Evolutionary conservation across 2,797 vertebrate genomes (phyloP).

Genomic region (Allobates femoralis): DNA sequence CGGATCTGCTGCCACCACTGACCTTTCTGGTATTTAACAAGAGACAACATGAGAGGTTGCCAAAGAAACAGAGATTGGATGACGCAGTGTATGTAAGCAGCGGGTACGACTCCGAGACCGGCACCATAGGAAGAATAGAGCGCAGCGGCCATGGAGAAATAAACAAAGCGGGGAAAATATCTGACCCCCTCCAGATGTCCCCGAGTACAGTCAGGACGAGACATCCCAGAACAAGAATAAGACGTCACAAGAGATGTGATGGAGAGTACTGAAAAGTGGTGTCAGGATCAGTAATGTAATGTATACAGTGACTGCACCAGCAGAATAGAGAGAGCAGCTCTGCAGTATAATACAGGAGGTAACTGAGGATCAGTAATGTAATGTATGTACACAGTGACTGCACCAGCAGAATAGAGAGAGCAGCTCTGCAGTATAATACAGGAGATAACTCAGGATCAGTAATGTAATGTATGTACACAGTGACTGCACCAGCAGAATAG

Average conservation of each 20-base stretch:
- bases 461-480: too few relatives aligned
- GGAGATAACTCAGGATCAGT: too few relatives aligned
- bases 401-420: too few relatives aligned
- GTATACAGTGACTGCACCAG: too few relatives aligned
- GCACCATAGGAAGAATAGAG: neutral
- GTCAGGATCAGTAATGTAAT: too few relatives aligned
- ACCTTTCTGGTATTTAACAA: constrained; percentile 1
- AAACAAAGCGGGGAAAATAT: neutral
- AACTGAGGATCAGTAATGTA: too few relatives aligned
- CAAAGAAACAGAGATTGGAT: constrained; percentile 8
- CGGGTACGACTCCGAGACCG: neutral
- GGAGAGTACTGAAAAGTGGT: neutral
- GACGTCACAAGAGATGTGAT: neutral
- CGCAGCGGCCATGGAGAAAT: neutral
- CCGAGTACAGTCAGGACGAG: neutral
- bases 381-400: too few relatives aligned
- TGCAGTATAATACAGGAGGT: too few relatives aligned
- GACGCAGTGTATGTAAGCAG: neutral
- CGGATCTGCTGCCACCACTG: neutral
- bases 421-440: too few relatives aligned
- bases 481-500: too few relatives aligned
- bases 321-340: too few relatives aligned
- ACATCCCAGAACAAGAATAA: too few relatives aligned
- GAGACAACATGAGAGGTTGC: neutral
- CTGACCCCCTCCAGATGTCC: neutral